phyloP scores from a whole-genome alignment of 35 echinoderm and acorn worm species.

The Apostichopus japonicus region DNA sequence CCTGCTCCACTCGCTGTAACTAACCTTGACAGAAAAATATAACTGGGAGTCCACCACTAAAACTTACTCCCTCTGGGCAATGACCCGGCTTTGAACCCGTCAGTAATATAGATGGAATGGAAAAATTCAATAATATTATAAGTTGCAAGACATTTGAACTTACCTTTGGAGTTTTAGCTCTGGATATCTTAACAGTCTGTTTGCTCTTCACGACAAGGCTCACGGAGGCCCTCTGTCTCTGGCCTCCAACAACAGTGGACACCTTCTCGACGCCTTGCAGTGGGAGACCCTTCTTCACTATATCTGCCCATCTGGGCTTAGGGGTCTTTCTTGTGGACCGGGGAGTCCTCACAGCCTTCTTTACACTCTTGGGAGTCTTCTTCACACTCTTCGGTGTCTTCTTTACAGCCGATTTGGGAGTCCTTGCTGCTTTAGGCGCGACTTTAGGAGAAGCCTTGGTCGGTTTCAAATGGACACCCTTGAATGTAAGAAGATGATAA shows the following conservation, averaged over 20 bases:
- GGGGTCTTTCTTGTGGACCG: constrained; percentile 44
- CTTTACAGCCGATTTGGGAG: constrained; percentile 46
- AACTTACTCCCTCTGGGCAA: too few relatives aligned
- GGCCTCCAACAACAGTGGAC: neutral
- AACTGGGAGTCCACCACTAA: too few relatives aligned
- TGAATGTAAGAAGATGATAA: neutral
- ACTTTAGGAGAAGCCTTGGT: constrained; percentile 53
- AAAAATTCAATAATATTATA: neutral
- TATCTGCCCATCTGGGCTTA: constrained; percentile 90
- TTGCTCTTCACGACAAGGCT: constrained; percentile 36
- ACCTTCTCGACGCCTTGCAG: constrained; percentile 35
- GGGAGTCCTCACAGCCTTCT: constrained; percentile 72
- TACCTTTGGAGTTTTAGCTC: constrained; percentile 84
- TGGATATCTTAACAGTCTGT: neutral
- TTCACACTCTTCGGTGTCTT: constrained; percentile 73
- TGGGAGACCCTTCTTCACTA: constrained; percentile 77
- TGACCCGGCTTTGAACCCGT: too few relatives aligned
- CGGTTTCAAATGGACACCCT: constrained; percentile 43
- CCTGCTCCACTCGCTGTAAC: too few relatives aligned
- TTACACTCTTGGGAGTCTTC: constrained; percentile 73
- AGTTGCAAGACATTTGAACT: neutral
- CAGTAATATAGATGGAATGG: too few relatives aligned
- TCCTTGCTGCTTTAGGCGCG: neutral
- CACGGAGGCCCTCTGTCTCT: neutral
- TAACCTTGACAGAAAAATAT: too few relatives aligned